phyloP scores from a whole-genome alignment of 2,888 invertebrate genomes.

The Cryptocheilus praepositus region DNA sequence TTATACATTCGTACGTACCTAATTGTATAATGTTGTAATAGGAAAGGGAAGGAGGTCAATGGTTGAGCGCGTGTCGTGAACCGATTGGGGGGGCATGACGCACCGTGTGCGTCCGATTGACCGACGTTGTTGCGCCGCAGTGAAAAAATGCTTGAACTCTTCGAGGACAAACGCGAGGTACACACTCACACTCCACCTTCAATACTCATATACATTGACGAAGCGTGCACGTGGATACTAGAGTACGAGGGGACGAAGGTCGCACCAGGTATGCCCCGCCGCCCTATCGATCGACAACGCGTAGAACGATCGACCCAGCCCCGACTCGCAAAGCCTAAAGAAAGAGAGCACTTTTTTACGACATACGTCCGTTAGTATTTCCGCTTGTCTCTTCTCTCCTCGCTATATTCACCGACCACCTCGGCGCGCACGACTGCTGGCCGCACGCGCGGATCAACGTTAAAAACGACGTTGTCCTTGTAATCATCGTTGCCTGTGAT shows the following conservation, averaged over 20 bases:
- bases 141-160: too few species aligned
- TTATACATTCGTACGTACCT: conserved; percentile 74
- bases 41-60: conserved; percentile 50
- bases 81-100: conserved; percentile 8
- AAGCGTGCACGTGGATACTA: too few species aligned
- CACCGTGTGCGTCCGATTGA: too few species aligned
- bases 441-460: conserved; percentile 17
- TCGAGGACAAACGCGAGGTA: too few species aligned
- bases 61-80: conserved; percentile 48
- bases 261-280: not conserved
- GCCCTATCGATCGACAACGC: conserved; percentile 18
- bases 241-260: too few species aligned
- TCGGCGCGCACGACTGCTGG: conserved; percentile 17
- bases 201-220: too few species aligned
- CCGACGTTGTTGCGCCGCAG: too few species aligned
- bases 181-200: too few species aligned
- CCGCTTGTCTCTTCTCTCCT: conserved; percentile 29
- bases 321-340: conserved; percentile 32
- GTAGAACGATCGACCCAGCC: conserved; percentile 25
- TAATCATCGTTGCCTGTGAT: conserved; percentile 31
- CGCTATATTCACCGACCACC: conserved; percentile 23
- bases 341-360: conserved; percentile 33
- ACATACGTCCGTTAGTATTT: conserved; percentile 32
- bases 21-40: conserved; percentile 68
- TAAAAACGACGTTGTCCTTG: conserved; percentile 1